Percentiles rank a stretch among this genome's conserved stretches.
phyloP scores from a whole-genome alignment of 2,797 vertebrate species.

The Streptopelia turtur region DNA sequence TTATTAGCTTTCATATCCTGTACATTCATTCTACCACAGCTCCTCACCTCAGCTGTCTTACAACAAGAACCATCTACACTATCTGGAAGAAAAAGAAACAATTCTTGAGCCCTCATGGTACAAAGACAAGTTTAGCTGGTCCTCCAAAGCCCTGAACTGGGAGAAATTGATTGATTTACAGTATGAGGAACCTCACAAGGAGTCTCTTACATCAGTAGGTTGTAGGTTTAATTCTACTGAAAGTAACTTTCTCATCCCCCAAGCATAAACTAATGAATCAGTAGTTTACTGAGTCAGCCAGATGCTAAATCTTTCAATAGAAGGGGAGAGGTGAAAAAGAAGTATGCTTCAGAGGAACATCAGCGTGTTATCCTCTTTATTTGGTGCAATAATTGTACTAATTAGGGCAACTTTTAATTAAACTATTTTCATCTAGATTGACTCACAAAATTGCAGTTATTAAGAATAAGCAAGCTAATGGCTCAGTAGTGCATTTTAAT shows the following conservation, averaged over 20 bases:
- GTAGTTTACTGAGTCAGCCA: constrained; percentile 3
- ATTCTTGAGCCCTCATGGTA: not conserved
- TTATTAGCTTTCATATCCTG: not conserved
- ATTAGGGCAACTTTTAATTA: constrained; percentile 49
- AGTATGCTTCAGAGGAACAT: not conserved
- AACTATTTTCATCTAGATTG: constrained; percentile 16
- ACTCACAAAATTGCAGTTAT: constrained; percentile 7
- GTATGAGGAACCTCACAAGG: not conserved
- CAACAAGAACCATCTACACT: not conserved
- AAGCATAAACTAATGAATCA: constrained; percentile 17
- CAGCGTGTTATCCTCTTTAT: not conserved
- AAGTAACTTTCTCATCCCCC: constrained; percentile 6
- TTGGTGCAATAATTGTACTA: constrained; percentile 7
- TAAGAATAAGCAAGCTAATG: not conserved
- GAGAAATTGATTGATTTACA: constrained; percentile 3
- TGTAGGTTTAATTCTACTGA: constrained; percentile 9
- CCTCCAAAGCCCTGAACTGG: not conserved
- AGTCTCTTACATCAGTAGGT: not conserved
- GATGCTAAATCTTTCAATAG: not conserved
- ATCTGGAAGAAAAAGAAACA: not conserved
- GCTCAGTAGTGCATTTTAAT: not conserved
- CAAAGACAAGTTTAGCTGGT: not conserved
- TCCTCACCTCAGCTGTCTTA: not conserved
- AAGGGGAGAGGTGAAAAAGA: not conserved
- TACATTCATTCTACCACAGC: not conserved